Base-by-base conservation (phyloP, 2,113 vertebrate genomes). In the Anolis sagrei region DNA sequence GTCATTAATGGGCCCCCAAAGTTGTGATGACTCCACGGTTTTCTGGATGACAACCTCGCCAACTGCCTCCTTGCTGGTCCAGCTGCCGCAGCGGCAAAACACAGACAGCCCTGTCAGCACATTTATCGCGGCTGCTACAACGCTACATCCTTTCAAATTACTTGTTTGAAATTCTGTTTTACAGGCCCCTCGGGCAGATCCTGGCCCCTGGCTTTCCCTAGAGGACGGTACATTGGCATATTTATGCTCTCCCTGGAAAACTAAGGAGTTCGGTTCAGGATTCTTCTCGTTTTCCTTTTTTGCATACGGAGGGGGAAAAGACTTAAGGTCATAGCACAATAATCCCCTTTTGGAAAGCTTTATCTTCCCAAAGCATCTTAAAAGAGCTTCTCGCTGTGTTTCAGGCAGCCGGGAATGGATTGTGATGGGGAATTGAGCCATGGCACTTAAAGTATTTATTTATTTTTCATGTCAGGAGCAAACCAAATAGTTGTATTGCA, bases 21-120 rank as follows among this genome's bases (percentile, higher is more conserved):
- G n/a, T 62, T 74, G 10, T 29, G 77, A 80, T 80, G 77, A 80
- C 29, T 49, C 84, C 70, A 27, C 78, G 16, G 0, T 74, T 86
- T 86, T 74, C 84, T 64, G 13, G 64, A 58, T 64, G 21, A 74
- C 49, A 62, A n/a, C 76, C 49, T 72, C 29, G 29, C 49, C 51
- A 32, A 39, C 16, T 34, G 39, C n/a, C 19, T 34, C 25, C 25
- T 70, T 39, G 48, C 1, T 16, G 21, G 36, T 7, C 77, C 77
- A 73, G 69, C 69, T 36, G 84, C 84, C 10, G 23, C 84, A 85
- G 34, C 34, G 8, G 48, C 68, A 44, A 6, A 48, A 68, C 39
- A 27, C 34, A 51, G 69, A 61, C n/a, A 27, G 39, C 54, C 1
- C 4, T 4, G 29, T 81, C 84, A 86, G 84, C 84, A 66, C 25